Percentiles rank a stretch among this genome's conserved stretches.
phyloP scores from a whole-genome alignment of 1,140 invertebrate genomes.

The Leptopilina clavipes region DNA sequence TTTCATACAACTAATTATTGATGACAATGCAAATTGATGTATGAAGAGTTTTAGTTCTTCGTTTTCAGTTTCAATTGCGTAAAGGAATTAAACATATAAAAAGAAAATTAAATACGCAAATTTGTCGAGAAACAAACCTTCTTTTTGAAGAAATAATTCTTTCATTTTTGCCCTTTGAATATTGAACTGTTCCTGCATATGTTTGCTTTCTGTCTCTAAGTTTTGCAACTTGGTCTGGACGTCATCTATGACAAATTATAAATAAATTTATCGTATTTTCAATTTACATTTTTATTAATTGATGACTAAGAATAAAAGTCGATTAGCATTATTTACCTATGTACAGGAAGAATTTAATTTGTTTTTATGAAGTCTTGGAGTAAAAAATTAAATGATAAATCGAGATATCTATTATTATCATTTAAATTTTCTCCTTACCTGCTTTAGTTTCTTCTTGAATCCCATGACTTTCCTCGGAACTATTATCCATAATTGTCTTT shows the following conservation, averaged over 20 bases:
- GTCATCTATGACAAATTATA: slow-evolving; percentile 57
- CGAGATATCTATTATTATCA: neutral
- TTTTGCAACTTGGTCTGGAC: slow-evolving; percentile 67
- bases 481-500: slow-evolving; percentile 29
- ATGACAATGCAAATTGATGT: too few species aligned
- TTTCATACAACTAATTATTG: too few species aligned
- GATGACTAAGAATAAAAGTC: slow-evolving; percentile 11
- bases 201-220: slow-evolving; percentile 78
- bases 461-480: slow-evolving; percentile 30
- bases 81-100: neutral
- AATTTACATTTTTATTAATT: slow-evolving; percentile 8
- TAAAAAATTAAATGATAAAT: slow-evolving; percentile 36
- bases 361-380: neutral
- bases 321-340: neutral
- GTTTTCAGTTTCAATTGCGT: neutral
- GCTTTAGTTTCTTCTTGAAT: neutral
- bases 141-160: slow-evolving; percentile 93
- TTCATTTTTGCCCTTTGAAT: slow-evolving; percentile 92
- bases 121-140: slow-evolving; percentile 69
- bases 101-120: slow-evolving; percentile 13
- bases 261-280: slow-evolving; percentile 29
- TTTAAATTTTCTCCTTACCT: slow-evolving; percentile 22
- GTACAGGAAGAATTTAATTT: neutral
- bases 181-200: slow-evolving; percentile 90
- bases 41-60: too few species aligned